Evolutionary conservation across 1,140 invertebrate genomes (phyloP).

Genomic region (Tetraneura akinire): DNA sequence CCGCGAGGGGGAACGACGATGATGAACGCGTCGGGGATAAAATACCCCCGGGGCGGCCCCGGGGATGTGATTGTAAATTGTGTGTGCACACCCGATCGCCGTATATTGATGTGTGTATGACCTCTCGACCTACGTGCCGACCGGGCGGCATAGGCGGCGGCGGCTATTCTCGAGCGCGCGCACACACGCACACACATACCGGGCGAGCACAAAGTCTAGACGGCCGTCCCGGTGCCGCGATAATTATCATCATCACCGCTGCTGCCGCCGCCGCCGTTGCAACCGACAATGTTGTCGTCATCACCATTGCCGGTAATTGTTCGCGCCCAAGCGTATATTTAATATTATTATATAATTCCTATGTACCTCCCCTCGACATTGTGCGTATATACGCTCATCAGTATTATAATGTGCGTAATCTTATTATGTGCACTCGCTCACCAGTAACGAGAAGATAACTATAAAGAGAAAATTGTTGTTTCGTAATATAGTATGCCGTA

Average conservation of each 20-base stretch:
- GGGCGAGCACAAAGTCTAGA: constrained; percentile 5
- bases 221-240: neutral
- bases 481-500: too few relatives aligned
- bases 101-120: constrained; percentile 36
- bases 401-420: too few relatives aligned
- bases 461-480: too few relatives aligned
- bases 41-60: constrained; percentile 22
- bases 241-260: too few relatives aligned
- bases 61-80: constrained; percentile 34
- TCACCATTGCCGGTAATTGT: too few relatives aligned
- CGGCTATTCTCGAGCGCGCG: neutral
- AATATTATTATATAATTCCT: too few relatives aligned
- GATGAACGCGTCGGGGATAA: constrained; percentile 9
- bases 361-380: neutral
- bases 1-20: neutral
- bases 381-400: neutral
- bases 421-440: too few relatives aligned
- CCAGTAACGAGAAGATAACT: too few relatives aligned
- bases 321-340: neutral
- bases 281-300: neutral
- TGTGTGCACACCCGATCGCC: constrained; percentile 9
- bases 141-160: constrained; percentile 7
- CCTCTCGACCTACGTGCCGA: constrained; percentile 27
- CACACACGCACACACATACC: neutral
- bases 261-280: neutral